phyloP scores from a whole-genome alignment of 2,113 vertebrate species.

The Petaurus breviceps region DNA sequence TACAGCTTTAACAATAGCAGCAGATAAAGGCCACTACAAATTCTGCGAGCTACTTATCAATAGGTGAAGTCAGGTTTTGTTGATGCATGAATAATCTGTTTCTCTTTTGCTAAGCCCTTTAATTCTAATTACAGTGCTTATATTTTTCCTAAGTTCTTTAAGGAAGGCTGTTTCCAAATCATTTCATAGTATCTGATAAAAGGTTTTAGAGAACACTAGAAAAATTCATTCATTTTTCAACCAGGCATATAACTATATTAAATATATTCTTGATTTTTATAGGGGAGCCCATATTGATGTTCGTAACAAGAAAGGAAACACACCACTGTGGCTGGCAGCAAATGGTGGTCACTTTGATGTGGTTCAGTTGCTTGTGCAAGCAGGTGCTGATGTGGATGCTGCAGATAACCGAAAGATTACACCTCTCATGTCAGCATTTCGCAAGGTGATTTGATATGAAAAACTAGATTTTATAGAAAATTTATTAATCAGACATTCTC shows the following conservation, averaged over 20 bases:
- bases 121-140: conserved; percentile 42
- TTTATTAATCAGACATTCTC: neutral
- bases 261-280: conserved; percentile 49
- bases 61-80: conserved; percentile 83
- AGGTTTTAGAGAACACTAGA: conserved; percentile 30
- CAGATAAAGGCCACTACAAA: conserved; percentile 99
- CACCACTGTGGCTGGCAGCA: conserved; percentile 97
- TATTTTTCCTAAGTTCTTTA: conserved; percentile 46
- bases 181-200: conserved; percentile 30
- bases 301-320: conserved; percentile 99
- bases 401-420: conserved; percentile 99
- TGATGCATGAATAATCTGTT: conserved; percentile 4
- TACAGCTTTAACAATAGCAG: conserved; percentile 98
- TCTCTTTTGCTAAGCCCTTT: conserved; percentile 36
- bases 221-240: conserved; percentile 35
- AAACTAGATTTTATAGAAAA: neutral
- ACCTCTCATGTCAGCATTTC: conserved; percentile 98
- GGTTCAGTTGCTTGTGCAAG: conserved; percentile 96
- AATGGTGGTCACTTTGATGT: conserved; percentile 98
- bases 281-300: conserved; percentile 98
- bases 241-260: conserved; percentile 37
- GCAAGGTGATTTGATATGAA: conserved; percentile 88
- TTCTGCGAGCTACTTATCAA: conserved; percentile 99
- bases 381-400: conserved; percentile 96
- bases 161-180: conserved; percentile 43